phyloP scores from a whole-genome alignment of 2,113 vertebrate genomes.

The Hippocampus mohnikei region DNA sequence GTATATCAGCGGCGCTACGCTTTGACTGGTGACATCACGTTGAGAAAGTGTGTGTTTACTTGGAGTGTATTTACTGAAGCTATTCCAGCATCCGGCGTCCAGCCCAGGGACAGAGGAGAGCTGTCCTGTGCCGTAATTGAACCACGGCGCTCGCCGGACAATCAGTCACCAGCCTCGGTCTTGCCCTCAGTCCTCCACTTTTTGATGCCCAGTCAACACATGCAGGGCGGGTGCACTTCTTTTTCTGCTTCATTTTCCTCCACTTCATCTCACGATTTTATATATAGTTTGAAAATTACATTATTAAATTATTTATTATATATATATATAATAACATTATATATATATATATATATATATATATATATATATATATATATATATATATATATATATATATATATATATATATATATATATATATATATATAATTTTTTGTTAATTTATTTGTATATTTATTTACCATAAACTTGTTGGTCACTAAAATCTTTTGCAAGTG shows the following conservation, averaged over 20 bases:
- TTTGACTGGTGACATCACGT: conserved; percentile 66
- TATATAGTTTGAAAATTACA: no score
- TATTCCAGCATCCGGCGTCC: conserved; percentile 49
- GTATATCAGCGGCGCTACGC: conserved; percentile 58
- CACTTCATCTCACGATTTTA: no score
- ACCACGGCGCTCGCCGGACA: conserved; percentile 52
- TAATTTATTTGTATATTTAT: no score
- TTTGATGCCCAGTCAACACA: conserved; percentile 53
- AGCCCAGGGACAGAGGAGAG: conserved; percentile 62
- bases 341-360: no score
- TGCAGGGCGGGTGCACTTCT: background rate
- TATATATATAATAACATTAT: no score
- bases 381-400: no score
- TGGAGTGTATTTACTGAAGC: conserved; percentile 46
- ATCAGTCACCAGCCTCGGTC: conserved; percentile 58
- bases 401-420: no score
- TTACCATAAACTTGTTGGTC: background rate
- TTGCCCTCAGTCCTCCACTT: conserved; percentile 46
- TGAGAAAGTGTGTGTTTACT: conserved; percentile 40
- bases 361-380: no score
- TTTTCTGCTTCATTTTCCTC: background rate
- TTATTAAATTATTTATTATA: no score
- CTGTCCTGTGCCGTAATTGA: conserved; percentile 65
- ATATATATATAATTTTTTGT: no score
- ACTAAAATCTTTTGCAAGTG: background rate